These are phyloP conservation scores for Esox lucius DNA, from an alignment of 2,797 vertebrate species.

Conservation along the genomic window DNA sequence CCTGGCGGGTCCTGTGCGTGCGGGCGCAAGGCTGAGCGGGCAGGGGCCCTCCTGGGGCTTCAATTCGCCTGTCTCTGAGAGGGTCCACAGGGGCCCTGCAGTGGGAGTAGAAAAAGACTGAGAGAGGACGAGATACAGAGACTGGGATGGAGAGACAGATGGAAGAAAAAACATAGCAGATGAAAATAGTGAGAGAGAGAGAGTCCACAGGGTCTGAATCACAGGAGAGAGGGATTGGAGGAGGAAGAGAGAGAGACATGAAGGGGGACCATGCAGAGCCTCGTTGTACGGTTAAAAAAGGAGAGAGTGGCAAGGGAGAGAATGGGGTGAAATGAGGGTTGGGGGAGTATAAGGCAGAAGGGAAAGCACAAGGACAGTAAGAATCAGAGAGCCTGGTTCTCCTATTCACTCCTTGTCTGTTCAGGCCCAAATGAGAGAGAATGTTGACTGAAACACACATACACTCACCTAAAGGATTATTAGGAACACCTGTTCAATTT, in stretches of 20 bases:
- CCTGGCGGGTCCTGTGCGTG: constrained; percentile 78
- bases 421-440: neutral
- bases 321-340: neutral
- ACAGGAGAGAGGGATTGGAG: neutral
- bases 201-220: neutral
- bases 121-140: neutral
- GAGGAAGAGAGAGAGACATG: neutral
- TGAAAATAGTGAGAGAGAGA: neutral
- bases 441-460: neutral
- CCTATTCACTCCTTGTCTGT: neutral
- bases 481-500: too few relatives aligned
- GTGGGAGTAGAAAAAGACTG: constrained; percentile 54
- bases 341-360: constrained; percentile 10
- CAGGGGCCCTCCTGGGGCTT: constrained; percentile 68
- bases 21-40: constrained; percentile 55
- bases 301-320: neutral
- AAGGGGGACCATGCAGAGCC: neutral
- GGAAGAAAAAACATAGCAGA: neutral
- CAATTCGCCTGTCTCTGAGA: constrained; percentile 71
- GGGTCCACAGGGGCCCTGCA: constrained; percentile 71
- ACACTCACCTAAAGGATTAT: too few relatives aligned
- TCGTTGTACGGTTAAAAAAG: neutral
- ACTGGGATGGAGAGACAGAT: neutral
- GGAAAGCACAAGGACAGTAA: constrained; percentile 21
- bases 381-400: constrained; percentile 26